phyloP scores from a whole-genome alignment of 2,888 invertebrate species.

The Lypha dubia region DNA sequence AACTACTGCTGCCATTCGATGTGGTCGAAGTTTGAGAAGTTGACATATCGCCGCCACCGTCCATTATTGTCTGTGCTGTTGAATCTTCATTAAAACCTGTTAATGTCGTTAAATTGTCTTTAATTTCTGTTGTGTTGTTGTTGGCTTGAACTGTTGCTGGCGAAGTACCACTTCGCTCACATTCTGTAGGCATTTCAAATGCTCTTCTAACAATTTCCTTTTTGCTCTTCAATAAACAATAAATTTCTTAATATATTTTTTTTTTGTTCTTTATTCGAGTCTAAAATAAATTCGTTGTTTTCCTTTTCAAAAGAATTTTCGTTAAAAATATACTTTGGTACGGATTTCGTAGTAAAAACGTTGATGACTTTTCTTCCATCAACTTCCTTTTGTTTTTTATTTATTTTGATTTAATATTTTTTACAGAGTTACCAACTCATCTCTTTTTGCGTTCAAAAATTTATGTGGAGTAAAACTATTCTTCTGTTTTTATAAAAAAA shows the following conservation, averaged over 20 bases:
- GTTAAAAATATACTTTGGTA: constrained; percentile 70
- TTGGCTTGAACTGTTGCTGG: constrained; percentile 60
- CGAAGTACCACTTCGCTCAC: constrained; percentile 73
- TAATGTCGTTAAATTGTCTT: constrained; percentile 53
- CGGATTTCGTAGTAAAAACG: constrained; percentile 60
- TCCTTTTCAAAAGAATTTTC: constrained; percentile 45
- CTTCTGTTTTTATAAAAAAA: background rate
- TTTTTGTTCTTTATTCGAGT: background rate
- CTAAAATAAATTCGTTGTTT: constrained; percentile 67
- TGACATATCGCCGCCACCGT: constrained; percentile 78
- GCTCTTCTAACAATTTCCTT: constrained; percentile 13
- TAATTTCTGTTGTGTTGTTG: constrained; percentile 49
- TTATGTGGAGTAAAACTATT: background rate
- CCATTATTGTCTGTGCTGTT: constrained; percentile 69
- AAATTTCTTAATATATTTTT: constrained; percentile 4
- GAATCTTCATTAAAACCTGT: constrained; percentile 60
- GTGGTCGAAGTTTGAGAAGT: constrained; percentile 77
- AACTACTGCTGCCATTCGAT: constrained; percentile 74
- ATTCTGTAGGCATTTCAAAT: constrained; percentile 75
- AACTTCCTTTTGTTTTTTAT: constrained; percentile 1
- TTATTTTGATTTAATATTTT: background rate
- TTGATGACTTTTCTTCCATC: constrained; percentile 42
- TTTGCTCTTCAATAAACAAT: too few species aligned
- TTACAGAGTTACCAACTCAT: constrained; percentile 18
- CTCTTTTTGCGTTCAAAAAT: background rate